Conservation (phyloP, 2,888 invertebrate species). For the Eurois occulta region DNA sequence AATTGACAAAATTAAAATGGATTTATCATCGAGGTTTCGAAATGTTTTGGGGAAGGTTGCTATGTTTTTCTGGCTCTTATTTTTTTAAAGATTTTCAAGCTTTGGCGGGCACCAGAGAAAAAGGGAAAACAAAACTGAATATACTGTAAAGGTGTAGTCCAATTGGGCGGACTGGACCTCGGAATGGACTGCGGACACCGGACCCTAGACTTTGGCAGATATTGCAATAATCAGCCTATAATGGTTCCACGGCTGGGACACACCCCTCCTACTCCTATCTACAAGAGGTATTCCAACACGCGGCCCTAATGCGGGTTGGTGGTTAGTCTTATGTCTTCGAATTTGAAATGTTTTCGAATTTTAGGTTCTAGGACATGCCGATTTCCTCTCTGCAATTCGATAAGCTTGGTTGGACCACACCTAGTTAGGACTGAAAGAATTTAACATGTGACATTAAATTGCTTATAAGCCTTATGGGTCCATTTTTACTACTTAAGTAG, state of each 20-base stretch:
- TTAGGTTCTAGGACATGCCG: background rate
- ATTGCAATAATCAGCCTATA: background rate
- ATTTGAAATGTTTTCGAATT: background rate
- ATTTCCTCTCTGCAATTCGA: background rate
- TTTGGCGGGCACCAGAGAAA: too few species aligned
- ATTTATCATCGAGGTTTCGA: constrained; percentile 21
- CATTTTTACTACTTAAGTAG: background rate
- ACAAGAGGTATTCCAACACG: background rate
- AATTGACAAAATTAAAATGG: constrained; percentile 30
- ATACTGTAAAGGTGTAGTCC: background rate
- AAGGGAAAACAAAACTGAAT: background rate
- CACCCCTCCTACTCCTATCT: background rate
- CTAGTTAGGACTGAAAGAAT: background rate
- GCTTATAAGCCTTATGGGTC: background rate
- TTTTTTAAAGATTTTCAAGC: background rate
- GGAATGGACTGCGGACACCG: background rate
- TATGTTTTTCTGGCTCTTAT: background rate
- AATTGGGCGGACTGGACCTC: background rate
- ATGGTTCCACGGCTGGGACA: background rate
- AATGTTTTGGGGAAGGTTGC: constrained; percentile 11
- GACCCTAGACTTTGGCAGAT: background rate
- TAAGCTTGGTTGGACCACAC: background rate
- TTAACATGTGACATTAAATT: background rate
- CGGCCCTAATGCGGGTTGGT: background rate
- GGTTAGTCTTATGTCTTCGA: too few species aligned